Evolutionary conservation across 1,140 invertebrate genomes (phyloP).

Genomic region (Solen grandis): DNA sequence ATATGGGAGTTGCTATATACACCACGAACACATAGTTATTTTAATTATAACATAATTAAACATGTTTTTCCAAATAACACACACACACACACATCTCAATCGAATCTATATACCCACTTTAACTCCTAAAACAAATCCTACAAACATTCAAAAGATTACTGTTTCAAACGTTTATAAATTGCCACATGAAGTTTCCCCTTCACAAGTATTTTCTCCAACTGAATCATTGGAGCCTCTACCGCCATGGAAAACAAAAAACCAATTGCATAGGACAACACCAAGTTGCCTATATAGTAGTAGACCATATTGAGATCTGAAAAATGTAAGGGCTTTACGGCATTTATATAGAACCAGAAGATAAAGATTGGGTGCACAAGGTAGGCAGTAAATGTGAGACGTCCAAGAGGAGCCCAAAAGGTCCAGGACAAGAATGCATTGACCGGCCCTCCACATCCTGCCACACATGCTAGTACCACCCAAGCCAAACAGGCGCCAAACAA

Average conservation of each 20-base stretch:
- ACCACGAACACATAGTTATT: too few species aligned
- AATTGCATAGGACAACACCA: slow-evolving; percentile 32
- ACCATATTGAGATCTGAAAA: slow-evolving; percentile 47
- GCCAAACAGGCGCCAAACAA: slow-evolving; percentile 15
- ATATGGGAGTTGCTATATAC: too few species aligned
- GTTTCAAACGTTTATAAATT: too few species aligned
- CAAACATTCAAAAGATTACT: too few species aligned
- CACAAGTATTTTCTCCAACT: slow-evolving; percentile 46
- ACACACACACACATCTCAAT: too few species aligned
- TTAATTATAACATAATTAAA: too few species aligned
- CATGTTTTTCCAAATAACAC: too few species aligned
- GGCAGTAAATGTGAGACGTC: slow-evolving; percentile 92
- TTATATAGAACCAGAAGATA: slow-evolving; percentile 57
- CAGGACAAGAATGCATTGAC: slow-evolving; percentile 89
- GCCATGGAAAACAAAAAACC: slow-evolving; percentile 49
- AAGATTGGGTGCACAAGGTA: slow-evolving; percentile 90
- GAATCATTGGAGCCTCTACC: slow-evolving; percentile 54
- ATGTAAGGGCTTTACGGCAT: slow-evolving; percentile 18
- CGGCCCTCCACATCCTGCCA: slow-evolving; percentile 79
- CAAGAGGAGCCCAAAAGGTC: slow-evolving; percentile 89
- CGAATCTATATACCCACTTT: too few species aligned
- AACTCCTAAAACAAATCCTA: too few species aligned
- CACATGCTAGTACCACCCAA: slow-evolving; percentile 45
- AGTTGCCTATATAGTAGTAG: slow-evolving; percentile 27
- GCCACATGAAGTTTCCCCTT: too few species aligned